phyloP scores from a whole-genome alignment of 2,797 vertebrate genomes.

The Stomatorhinus walkeri region DNA sequence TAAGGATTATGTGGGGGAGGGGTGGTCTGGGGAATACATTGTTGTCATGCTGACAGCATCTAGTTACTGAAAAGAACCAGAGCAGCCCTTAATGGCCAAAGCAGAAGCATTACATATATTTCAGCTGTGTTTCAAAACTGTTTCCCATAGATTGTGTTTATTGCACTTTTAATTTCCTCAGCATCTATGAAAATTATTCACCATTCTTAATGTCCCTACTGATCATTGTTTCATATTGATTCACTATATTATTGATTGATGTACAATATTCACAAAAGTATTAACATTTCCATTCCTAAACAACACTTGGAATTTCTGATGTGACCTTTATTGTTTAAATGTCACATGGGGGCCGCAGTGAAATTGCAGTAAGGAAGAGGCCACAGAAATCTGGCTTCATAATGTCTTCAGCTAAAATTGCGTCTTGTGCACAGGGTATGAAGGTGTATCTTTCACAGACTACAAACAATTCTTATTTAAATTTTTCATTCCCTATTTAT shows the following conservation, averaged over 20 bases:
- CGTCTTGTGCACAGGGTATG: neutral
- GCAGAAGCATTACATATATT: neutral
- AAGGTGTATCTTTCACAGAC: neutral
- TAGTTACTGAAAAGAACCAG: neutral
- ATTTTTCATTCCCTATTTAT: neutral
- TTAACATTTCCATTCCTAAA: conserved; percentile 12
- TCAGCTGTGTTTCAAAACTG: neutral
- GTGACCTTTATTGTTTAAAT: conserved; percentile 28
- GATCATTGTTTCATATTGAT: neutral
- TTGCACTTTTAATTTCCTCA: neutral
- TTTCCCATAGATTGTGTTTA: neutral
- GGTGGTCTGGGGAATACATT: neutral
- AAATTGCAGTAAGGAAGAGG: neutral
- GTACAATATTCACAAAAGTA: conserved; percentile 17
- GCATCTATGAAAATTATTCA: neutral
- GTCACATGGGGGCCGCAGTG: conserved; percentile 20
- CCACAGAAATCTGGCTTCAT: neutral
- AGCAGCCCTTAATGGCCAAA: neutral
- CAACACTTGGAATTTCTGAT: conserved; percentile 26
- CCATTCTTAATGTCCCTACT: neutral
- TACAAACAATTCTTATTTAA: neutral
- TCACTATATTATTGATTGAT: neutral
- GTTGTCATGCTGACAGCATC: neutral
- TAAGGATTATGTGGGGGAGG: neutral
- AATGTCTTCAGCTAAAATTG: neutral